Evolutionary conservation across 1,140 invertebrate species (phyloP), one percentile per base, ranked within the genome.

Genomic region (Colletes gigas): DNA sequence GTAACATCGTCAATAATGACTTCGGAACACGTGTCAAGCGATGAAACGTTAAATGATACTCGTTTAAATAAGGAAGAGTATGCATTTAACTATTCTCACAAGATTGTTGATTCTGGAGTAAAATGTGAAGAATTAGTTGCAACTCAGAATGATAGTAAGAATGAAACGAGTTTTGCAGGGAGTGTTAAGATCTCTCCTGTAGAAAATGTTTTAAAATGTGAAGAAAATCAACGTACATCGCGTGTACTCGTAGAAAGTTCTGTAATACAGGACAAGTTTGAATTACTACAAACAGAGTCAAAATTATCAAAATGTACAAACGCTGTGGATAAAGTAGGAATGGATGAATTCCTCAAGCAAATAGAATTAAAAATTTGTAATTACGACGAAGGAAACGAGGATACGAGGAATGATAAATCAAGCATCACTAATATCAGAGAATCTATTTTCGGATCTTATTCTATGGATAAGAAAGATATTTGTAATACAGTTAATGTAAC

Each of bases 401-500:
- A 71, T 50, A 9, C 74, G 69, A 65, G 19, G 1, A 47, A 78
- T 41, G 55, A 55, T 67, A 81, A 76, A 73, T 59, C 67, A 41
- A 73, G 72, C 57, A 81, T 81, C 30, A 17, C 9, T 77, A 77
- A 81, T 68, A 84, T 73, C 65, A 84, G 73, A 84, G 82, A 85
- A 81, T 84, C 83, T 85, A 85, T 85, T 85, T 85, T 85, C 83
- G 83, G 72, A 81, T 81, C 79, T 78, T 68, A 63, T 83, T 77
- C 83, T 65, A 65, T 57, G 69, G 73, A 82, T 82, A 81, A 83
- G 57, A 77, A 76, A 73, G 52, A 74, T 85, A 78, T 81, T 84
- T 85, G 78, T 78, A 74, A 81, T 81, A 65, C 66, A 15, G 17
- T 73, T 57, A 55, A 76, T 15, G n/a, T 52, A 69, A 76, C 78